Base-by-base conservation (phyloP, 2,797 vertebrate species). In the Gymnoscopelus braueri region DNA sequence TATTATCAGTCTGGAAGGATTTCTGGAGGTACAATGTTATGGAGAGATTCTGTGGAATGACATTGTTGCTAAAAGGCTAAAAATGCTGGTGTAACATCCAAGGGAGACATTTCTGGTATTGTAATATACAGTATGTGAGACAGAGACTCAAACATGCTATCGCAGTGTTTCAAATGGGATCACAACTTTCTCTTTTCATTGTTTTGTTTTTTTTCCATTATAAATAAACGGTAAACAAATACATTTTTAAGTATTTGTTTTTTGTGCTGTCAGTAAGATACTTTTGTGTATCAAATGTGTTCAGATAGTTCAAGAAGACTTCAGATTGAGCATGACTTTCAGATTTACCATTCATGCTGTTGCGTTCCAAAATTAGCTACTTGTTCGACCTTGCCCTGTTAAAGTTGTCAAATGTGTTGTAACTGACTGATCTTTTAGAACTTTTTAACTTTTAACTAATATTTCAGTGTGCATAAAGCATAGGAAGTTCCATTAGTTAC, bases 181-280 rank as follows among this genome's bases (percentile, higher is more conserved):
- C n/a, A 35, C 4, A 14, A 57, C 23, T 14, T 14, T n/a, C 11
- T 14, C 23, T 32, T 14, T 55, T 63, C 29, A 59, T 78, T 58
- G 23, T 68, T 69, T 61, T 2, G 0, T 71, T 71, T 78, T 7
- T 73, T 82, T 65, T 23, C 29, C 63, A 3, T 69, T 77, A 13
- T 85, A 15, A 89, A 82, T 90, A 80, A 85, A 89, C 80, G 50
- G 0, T 69, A 63, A 77, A 67, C 24, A 2, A 19, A 15, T 39
- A 3, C 23, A 32, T 32, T 52, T n/a, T 50, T 32, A 12, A 54
- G 51, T 26, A 10, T 47, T 69, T 35, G 10, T 23, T 12, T 50
- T 74, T 60, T 29, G 47, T 14, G 26, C 26, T 35, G 32, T 35
- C 32, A 5, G 5, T 10, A 44, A 44, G 39, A 44, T 44, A 44